Evolutionary conservation across 1,140 invertebrate genomes (phyloP), one percentile per base, ranked within the genome.

Genomic region (Caligus rogercresseyi): DNA sequence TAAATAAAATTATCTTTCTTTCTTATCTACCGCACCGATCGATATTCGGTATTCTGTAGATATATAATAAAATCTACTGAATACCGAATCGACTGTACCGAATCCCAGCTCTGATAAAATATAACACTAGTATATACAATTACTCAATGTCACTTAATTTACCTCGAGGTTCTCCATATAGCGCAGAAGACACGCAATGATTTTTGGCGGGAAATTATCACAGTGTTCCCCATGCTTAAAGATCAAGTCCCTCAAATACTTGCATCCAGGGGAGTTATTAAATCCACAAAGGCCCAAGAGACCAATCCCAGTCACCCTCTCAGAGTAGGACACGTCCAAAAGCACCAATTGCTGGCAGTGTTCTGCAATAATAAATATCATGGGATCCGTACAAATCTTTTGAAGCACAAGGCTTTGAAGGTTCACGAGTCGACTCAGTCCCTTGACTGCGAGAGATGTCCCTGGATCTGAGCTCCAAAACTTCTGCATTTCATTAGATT

Each of bases 191-290:
- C 23, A 60, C 1, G 57, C 23, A 20, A 60, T 19, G 1, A 60
- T 31, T 60, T 43, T 60, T 15, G 57, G 57, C 57, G 51, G 18
- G 1, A 60, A 31, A 2, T 16, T 43, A 2, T 25, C 26, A 18
- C 18, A 11, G 21, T 25, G 18, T 2, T 43, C 43, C n/a, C 24
- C 18, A 54, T 21, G 60, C 16, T 62, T 62, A 2, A 62, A 16
- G 52, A 54, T 19, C 16, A 62, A 26, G 3, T 62, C 60, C 31
- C 52, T 62, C 16, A 62, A 16, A 62, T 62, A 62, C 25, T 24
- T 62, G 16, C 60, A 62, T 1, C 60, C 60, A 14, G 54, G 14
- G 1, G 24, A 16, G 15, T 60, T 25, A 16, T 16, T 16, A 25
- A 60, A 18, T 3, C 60, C 60, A 53, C 60, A 62, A 18, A 62